These are phyloP conservation scores for Cataglyphis albicans DNA, from an alignment of 2,888 invertebrate species.

Conservation along the genomic window DNA sequence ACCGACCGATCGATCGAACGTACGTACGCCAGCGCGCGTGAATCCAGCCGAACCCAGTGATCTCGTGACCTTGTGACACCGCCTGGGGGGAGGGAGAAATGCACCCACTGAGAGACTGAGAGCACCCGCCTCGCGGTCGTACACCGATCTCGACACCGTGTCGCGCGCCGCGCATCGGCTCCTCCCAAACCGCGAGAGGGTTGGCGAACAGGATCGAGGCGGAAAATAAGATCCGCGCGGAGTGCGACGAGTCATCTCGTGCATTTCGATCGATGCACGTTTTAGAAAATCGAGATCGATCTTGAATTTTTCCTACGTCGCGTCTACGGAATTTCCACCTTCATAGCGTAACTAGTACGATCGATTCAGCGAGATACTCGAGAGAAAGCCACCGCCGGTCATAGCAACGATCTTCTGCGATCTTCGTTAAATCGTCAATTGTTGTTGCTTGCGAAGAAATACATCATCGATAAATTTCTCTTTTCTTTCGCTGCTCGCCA, in stretches of 20 bases:
- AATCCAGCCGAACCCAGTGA: slow-evolving; percentile 60
- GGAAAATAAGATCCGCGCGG: slow-evolving; percentile 41
- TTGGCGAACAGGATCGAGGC: slow-evolving; percentile 38
- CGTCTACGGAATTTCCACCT: not conserved
- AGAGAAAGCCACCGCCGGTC: not conserved
- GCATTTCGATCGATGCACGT: not conserved
- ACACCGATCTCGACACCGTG: slow-evolving; percentile 48
- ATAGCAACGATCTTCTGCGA: not conserved
- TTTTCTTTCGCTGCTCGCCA: not conserved
- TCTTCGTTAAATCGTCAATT: not conserved
- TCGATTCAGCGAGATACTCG: not conserved
- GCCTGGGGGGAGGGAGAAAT: slow-evolving; percentile 56
- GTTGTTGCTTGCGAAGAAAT: not conserved
- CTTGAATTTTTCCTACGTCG: not conserved
- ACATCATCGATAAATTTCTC: not conserved
- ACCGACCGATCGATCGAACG: slow-evolving; percentile 49
- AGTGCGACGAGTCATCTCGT: slow-evolving; percentile 24
- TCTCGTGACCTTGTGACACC: slow-evolving; percentile 76
- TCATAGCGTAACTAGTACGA: not conserved
- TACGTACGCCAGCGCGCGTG: slow-evolving; percentile 55
- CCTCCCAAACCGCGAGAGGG: slow-evolving; percentile 53
- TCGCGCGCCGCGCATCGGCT: slow-evolving; percentile 45
- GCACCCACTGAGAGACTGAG: slow-evolving; percentile 51
- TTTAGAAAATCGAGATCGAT: slow-evolving; percentile 14
- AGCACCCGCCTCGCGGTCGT: slow-evolving; percentile 50